These are phyloP conservation scores for Homarus americanus DNA, from an alignment of 1,140 invertebrate species.

Conservation along the genomic window DNA sequence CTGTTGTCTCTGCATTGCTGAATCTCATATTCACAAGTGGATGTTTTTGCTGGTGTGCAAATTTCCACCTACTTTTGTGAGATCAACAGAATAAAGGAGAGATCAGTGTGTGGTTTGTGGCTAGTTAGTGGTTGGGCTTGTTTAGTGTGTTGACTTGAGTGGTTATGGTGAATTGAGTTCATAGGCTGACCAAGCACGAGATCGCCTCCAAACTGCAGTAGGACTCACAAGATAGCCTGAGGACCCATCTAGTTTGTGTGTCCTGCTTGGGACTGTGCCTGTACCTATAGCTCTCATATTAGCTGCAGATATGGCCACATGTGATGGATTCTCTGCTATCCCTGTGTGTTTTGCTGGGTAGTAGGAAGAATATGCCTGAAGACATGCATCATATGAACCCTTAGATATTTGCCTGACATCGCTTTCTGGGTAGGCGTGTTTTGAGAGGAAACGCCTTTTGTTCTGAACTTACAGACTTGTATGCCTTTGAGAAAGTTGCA, in stretches of 20 bases:
- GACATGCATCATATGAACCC: too few species aligned
- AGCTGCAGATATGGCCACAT: not conserved
- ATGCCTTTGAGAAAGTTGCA: not conserved
- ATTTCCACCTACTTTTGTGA: not conserved
- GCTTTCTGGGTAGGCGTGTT: not conserved
- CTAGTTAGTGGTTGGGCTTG: not conserved
- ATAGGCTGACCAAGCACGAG: not conserved
- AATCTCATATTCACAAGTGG: not conserved
- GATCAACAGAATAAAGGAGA: not conserved
- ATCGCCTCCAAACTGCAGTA: not conserved
- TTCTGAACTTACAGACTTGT: not conserved
- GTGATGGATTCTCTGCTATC: not conserved
- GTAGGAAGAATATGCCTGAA: not conserved
- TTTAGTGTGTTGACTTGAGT: not conserved
- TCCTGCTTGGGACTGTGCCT: not conserved
- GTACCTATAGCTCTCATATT: not conserved
- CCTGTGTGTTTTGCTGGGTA: not conserved
- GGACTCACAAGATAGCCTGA: not conserved
- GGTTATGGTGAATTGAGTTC: not conserved
- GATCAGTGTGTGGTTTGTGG: not conserved
- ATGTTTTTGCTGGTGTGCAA: not conserved
- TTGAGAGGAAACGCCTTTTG: not conserved
- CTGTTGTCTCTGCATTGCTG: not conserved
- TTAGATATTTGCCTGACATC: not conserved
- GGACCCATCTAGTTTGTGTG: not conserved